A percentile compares a stretch with the other conserved stretches of the same genome.
Conservation (phyloP, 2,113 vertebrate species). For the Cryptoleucopteryx plumbea region DNA sequence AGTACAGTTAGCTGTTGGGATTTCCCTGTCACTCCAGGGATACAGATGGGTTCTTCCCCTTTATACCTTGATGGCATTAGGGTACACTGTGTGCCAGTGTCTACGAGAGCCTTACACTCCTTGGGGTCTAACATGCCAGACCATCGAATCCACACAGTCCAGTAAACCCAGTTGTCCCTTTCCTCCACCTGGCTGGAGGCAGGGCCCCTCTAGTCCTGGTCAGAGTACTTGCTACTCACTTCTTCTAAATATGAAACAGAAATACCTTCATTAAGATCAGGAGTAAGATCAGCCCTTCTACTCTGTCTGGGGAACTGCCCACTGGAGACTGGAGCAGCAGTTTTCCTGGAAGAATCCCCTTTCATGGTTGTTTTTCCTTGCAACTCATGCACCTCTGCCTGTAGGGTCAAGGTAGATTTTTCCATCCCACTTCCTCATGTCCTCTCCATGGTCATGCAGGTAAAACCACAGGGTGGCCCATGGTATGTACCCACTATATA, state of each 20-base stretch:
- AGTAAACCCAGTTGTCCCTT: no score
- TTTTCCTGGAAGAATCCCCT: background rate
- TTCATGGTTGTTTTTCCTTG: background rate
- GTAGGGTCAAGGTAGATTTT: background rate
- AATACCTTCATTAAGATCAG: background rate
- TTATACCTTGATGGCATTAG: background rate
- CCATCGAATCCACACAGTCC: background rate
- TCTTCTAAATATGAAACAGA: background rate
- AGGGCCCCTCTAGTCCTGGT: background rate
- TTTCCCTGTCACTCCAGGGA: no score
- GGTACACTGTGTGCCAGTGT: background rate
- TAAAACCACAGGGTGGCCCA: background rate
- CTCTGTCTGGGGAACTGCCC: background rate
- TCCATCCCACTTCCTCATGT: background rate
- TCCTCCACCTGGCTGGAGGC: no score
- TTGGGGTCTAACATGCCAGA: background rate
- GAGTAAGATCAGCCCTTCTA: background rate
- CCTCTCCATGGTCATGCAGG: background rate
- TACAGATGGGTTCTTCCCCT: background rate
- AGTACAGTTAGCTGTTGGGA: no score
- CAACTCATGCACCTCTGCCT: background rate
- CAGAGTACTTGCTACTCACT: background rate
- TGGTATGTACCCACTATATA: background rate
- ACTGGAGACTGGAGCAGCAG: background rate
- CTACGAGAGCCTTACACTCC: background rate